Evolutionary conservation across 2,113 vertebrate genomes (phyloP), one percentile per base, ranked within the genome.

Genomic region (Hystrix brachyura): DNA sequence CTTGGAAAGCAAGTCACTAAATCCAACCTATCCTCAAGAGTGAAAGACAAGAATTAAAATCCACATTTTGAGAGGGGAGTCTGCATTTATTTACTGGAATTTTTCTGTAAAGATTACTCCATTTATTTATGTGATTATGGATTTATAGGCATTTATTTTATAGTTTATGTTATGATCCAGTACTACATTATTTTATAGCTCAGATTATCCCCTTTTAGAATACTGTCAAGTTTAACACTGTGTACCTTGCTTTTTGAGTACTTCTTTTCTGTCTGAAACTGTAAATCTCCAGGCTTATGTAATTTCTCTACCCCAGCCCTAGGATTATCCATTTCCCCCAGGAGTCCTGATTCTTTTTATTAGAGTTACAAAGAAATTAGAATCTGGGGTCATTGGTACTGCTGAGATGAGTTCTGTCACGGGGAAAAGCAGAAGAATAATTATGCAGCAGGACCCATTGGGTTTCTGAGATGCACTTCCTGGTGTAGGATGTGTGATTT

Each of bases 321-420:
- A 51, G 60, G 74, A 34, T 60, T 25, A 55, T 29, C 23, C 9
- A 5, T 85, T 84, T 96, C 59, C 91, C 43, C 12, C 53, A 32
- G 46, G 38, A 83, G 10, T 67, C 8, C 4, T 80, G 29, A 12
- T 85, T 93, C 76, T 85, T 60, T n/a, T 94, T 55, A 29, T n/a
- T 72, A 25, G 62, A 81, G 57, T 3, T 38, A 32, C 60, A 8
- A 64, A 59, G 72, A 74, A 57, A 86, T 57, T 59, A 46, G 55
- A 55, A 48, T 83, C 18, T 76, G 67, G 80, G 51, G 18, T 29
- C 38, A 0, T 17, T 18, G 55, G n/a, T 80, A 17, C 4, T 60
- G 60, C 83, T 65, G 64, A 81, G 72, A 90, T 96, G 53, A 96
- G 84, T 55, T 96, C 19, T 92, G 67, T 95, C n/a, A 57, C 55